Base-by-base conservation (phyloP, 2,797 vertebrate species). In the Anolis apletophallus region DNA sequence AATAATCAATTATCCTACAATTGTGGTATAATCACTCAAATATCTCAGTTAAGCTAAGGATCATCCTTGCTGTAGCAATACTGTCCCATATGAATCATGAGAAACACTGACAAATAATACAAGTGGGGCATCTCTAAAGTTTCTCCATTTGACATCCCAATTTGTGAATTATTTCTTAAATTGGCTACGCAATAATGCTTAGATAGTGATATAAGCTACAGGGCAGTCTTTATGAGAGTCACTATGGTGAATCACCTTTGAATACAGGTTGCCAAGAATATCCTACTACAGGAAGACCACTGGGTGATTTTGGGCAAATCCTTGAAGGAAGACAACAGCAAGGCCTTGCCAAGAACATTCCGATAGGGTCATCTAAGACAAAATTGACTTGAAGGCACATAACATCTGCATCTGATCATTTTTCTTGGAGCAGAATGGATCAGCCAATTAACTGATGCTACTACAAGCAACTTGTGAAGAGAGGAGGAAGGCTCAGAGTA, bases 21-120 rank as follows among this genome's bases (percentile, higher is more conserved):
- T 32, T 84, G 14, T 52, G 9, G 36, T 72, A 16, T 88, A 67
- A 46, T 54, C 59, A 74, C 52, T 40, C 73, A 82, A 82, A 79
- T 89, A 91, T 89, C 89, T 93, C 57, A 78, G 79, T 69, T 88
- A 83, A 91, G 80, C 0, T 84, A 85, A 83, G 17, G 40, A 71
- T 52, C 87, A 88, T 78, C 88, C 40, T 91, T 64, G 89, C 46
- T 80, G 57, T 79, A 71, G 84, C 83, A 87, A 14, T 82, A 80
- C 87, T 81, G 87, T 76, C 59, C 88, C 84, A 13, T 34, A 67
- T 36, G 26, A 36, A 71, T 54, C 19, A 52, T 82, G 6, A 67
- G 34, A 92, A 89, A 87, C 87, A 54, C 90, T 55, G 84, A 91
- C 88, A 88, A 88, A 80, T 73, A 81, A 36, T 14, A 88, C 91